Percentiles rank a stretch among this genome's conserved stretches.
phyloP scores from a whole-genome alignment of 2,797 vertebrate genomes.

The Streptopelia turtur region DNA sequence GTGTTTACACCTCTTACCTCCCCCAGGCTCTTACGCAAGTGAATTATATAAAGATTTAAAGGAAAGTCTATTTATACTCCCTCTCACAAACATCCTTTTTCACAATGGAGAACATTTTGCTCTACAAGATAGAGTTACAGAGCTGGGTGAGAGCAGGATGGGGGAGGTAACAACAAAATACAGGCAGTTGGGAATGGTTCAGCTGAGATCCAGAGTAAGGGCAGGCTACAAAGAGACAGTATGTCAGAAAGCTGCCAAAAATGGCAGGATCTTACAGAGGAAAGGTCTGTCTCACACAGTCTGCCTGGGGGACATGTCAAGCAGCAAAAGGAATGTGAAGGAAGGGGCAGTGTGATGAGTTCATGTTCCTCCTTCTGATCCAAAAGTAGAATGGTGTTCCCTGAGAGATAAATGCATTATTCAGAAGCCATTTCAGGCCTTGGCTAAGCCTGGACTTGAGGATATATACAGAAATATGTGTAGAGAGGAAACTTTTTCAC shows the following conservation, averaged over 20 bases:
- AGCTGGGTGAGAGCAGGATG: neutral
- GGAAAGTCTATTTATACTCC: conserved; percentile 5
- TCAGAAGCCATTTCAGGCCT: conserved; percentile 30
- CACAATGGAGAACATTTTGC: neutral
- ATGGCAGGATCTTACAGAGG: neutral
- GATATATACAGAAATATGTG: neutral
- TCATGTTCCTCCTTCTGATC: neutral
- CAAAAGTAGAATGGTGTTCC: conserved; percentile 37
- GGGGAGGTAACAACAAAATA: conserved; percentile 1
- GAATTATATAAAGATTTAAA: conserved; percentile 24
- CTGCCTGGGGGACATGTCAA: conserved; percentile 37
- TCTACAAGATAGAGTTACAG: neutral
- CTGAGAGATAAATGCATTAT: conserved; percentile 43
- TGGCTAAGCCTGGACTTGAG: neutral
- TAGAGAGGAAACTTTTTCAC: neutral
- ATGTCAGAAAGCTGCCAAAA: conserved; percentile 44
- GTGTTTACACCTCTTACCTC: conserved; percentile 22
- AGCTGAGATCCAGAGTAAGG: neutral
- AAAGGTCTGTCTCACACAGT: conserved; percentile 27
- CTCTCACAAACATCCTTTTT: neutral
- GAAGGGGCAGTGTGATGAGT: conserved; percentile 29
- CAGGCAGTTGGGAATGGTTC: neutral
- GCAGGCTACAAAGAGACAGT: neutral
- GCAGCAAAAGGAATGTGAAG: conserved; percentile 6
- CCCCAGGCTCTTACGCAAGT: neutral